Evolutionary conservation across 2,888 invertebrate species (phyloP).

Genomic region (Encarsia formosa): DNA sequence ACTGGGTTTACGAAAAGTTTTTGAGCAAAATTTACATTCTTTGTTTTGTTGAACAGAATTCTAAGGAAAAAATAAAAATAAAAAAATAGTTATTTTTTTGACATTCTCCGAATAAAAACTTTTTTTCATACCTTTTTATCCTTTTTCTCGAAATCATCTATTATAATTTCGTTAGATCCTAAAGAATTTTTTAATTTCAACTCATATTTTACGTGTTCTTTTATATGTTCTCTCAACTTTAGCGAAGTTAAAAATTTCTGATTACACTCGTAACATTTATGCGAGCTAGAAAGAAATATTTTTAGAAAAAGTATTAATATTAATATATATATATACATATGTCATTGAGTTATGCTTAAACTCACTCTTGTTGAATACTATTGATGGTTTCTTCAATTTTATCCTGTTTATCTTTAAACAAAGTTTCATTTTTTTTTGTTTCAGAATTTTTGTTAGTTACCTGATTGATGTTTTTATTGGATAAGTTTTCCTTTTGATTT

Average conservation of each 20-base stretch:
- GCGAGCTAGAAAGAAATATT: constrained; percentile 29
- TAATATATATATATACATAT: constrained; percentile 33
- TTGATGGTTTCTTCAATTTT: not conserved
- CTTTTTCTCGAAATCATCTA: not conserved
- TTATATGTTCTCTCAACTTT: constrained; percentile 39
- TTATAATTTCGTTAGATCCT: not conserved
- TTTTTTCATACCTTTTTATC: constrained; percentile 4
- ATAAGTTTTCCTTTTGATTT: no score
- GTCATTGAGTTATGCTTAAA: constrained; percentile 35
- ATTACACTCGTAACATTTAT: constrained; percentile 40
- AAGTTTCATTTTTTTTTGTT: not conserved
- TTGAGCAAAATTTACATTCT: constrained; percentile 58
- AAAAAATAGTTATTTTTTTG: not conserved
- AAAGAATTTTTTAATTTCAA: constrained; percentile 13
- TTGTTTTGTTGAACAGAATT: constrained; percentile 45
- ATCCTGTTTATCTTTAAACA: not conserved
- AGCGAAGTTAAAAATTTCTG: constrained; percentile 37
- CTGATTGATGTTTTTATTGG: no score
- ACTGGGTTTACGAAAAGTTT: constrained; percentile 66
- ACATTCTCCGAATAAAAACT: not conserved
- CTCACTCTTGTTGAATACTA: not conserved
- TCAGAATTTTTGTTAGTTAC: no score
- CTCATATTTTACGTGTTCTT: constrained; percentile 22
- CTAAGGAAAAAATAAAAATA: not conserved
- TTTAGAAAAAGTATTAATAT: constrained; percentile 1